Base-by-base conservation (phyloP, 1,140 invertebrate species). In the Brachionus asplanchnoidis region DNA sequence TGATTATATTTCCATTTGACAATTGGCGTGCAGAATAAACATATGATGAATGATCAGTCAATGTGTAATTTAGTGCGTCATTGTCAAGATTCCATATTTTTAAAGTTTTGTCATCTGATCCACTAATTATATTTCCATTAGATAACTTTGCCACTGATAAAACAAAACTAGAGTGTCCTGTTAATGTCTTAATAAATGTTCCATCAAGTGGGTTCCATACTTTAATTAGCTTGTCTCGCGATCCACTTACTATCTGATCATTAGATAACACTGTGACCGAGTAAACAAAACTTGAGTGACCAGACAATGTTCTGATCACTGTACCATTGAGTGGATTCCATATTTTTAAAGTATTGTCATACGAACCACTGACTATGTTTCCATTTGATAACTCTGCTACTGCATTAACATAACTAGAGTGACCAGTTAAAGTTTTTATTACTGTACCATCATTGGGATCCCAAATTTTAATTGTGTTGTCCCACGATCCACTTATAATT, bases 11-110 rank as follows among this genome's bases (percentile, higher is more conserved):
- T 80, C 44, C 44, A 42, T 50, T 36, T 23, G 97, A 92, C 8
- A 96, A 98, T 7, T 97, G 97, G 87, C 96, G 97, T 4, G 99
- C 97, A 85, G 99, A 96, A 80, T 56, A 50, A 88, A 95, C 95
- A 87, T 95, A 94, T 85, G 93, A 14, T 36, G 40, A n/a, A 7
- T 50, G 44, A n/a, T 20, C 20, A 6, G 11, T 80, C 36, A 80
- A 26, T 8, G 46, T 50, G 17, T 9, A 32, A 36, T 50, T 65
- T 88, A 98, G 94, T 97, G 96, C 87, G 96, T 97, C 26, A 95
- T 96, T 97, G 17, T 94, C 92, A 1, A 95, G 95, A 3, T 95
- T 97, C 97, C 97, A 99, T 17, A 99, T 95, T 92, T 98, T 98
- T 0, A 99, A 92, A 0, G 97, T 99, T 88, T 98, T 98, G 88